Evolutionary conservation across 2,888 invertebrate species (phyloP), one percentile per base, ranked within the genome.

Genomic region (Caenorhabditis afra): DNA sequence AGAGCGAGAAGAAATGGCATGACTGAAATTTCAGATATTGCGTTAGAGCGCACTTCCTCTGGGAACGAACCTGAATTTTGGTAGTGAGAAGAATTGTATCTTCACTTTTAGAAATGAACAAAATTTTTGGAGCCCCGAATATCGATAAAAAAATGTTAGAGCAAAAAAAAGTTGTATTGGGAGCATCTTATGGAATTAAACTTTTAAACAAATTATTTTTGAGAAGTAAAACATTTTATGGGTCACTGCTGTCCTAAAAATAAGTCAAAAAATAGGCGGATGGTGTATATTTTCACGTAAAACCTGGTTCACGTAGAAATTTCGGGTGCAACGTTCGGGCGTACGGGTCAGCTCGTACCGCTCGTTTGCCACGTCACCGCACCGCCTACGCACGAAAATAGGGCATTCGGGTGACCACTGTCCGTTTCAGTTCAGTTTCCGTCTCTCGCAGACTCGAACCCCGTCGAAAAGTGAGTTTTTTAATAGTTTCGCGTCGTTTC

Each of bases 1-100:
- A 73, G 64, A 64, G 58, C 73, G 50, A 64, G 58, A 57, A 73
- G 62, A 64, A 73, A 55, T 49, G 64, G 50, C 64, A 73, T 71
- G 11, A 3, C 39, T 57, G 57, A 22, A 41, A 41, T 41, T 41
- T 29, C 7, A 29, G 7, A 29, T 7, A 29, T 3, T 29, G 29
- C 29, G 7, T 5, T 29, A 7, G 29, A 29, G 29, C 29, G 29
- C 29, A 29, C 29, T 29, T 29, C 4, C 3, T 5, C 29, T 5
- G 4, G 29, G 7, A 3, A 5, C 29, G 29, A 5, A 29, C 29
- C 3, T 7, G 29, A 29, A 29, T 29, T 29, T 29, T 7, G 29
- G 29, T 29, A 5, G 3, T 29, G 29, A 29, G 29, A 29, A 29
- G 29, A 29, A 29, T 29, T 29, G 29, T 3, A 29, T 29, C 29